Conservation (phyloP, 1,140 invertebrate genomes). For the Rhizoglyphus robini region DNA sequence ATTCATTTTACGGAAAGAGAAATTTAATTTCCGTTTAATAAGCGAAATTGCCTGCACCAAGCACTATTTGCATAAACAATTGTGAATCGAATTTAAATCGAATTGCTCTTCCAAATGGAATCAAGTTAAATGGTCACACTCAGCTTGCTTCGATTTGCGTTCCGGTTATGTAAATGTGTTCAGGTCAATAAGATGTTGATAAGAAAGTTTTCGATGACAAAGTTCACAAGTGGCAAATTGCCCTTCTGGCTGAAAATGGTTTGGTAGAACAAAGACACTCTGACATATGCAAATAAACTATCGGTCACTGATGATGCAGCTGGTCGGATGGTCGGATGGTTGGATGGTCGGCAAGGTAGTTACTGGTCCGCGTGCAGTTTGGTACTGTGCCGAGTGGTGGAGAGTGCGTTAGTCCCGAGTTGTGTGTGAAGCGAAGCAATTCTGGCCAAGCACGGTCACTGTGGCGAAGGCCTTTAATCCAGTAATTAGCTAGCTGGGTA, state of each 20-base stretch:
- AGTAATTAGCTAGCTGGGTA: background rate
- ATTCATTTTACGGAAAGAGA: background rate
- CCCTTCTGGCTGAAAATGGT: background rate
- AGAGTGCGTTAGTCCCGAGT: no score
- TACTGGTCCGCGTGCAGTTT: no score
- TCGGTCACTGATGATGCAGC: background rate
- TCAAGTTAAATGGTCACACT: background rate
- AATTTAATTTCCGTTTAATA: constrained; percentile 15
- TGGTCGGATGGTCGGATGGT: no score
- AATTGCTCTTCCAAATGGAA: background rate
- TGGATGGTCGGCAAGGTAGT: no score
- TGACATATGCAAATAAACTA: no score
- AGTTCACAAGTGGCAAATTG: no score
- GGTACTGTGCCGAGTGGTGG: no score
- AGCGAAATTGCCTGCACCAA: constrained; percentile 5
- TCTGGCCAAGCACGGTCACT: background rate
- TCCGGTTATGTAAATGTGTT: constrained; percentile 6
- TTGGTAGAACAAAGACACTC: no score
- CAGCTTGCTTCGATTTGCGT: background rate
- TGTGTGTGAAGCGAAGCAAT: background rate
- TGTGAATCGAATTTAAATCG: constrained; percentile 2
- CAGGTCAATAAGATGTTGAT: background rate
- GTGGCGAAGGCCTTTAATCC: background rate
- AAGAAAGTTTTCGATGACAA: background rate
- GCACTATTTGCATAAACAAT: constrained; percentile 1